Evolutionary conservation across 2,888 invertebrate genomes (phyloP).

Genomic region (Trichacis sp.): DNA sequence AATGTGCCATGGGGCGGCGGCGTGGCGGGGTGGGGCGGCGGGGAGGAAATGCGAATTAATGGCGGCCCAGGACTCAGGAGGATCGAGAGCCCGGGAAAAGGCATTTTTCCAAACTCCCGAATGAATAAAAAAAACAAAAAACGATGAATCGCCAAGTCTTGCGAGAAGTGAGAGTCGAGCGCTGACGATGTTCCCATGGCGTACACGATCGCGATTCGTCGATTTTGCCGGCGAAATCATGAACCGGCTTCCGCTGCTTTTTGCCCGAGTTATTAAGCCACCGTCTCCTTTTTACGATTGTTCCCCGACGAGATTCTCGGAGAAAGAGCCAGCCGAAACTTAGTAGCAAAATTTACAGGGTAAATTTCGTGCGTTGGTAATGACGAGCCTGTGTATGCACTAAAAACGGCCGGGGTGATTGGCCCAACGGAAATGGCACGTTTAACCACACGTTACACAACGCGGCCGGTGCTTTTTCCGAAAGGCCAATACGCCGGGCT

Average conservation of each 20-base stretch:
- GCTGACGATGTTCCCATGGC: background rate
- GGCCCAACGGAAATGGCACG: background rate
- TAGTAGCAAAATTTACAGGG: conserved; percentile 40
- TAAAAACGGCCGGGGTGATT: conserved; percentile 20
- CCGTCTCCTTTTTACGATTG: conserved; percentile 43
- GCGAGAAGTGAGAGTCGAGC: background rate
- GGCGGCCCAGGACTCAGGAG: conserved; percentile 41
- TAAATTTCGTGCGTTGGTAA: conserved; percentile 37
- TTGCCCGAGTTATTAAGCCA: conserved; percentile 34
- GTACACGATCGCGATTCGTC: conserved; percentile 20
- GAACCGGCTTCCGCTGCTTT: conserved; percentile 41
- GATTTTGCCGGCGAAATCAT: conserved; percentile 41
- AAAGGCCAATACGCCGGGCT: background rate
- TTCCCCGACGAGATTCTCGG: conserved; percentile 43
- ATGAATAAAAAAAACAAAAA: background rate
- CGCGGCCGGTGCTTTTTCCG: conserved; percentile 5
- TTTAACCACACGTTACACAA: background rate
- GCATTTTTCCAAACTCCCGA: background rate
- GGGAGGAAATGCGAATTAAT: conserved; percentile 54
- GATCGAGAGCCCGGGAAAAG: conserved; percentile 31
- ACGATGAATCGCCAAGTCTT: no score
- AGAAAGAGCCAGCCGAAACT: conserved; percentile 35
- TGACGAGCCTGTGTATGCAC: conserved; percentile 28
- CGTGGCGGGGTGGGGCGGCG: conserved; percentile 44
- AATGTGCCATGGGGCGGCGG: conserved; percentile 46